Base-by-base conservation (phyloP, 2,797 vertebrate species). In the Morelia viridis region DNA sequence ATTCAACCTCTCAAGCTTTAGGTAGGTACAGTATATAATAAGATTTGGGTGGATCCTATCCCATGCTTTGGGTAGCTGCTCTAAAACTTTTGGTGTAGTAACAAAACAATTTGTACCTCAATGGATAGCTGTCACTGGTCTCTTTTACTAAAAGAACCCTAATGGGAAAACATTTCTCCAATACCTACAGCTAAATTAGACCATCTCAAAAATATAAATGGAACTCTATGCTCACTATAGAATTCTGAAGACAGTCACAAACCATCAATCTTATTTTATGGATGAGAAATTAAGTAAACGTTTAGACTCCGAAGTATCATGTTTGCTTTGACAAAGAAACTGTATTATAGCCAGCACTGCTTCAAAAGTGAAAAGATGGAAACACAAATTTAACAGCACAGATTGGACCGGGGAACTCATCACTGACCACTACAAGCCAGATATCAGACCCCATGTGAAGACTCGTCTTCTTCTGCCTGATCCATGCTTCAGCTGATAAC, bases 241-340 rank as follows among this genome's bases (percentile, higher is more conserved):
- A 94, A 93, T 87, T 84, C 50, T 92, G 12, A 91, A 17, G 65
- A 94, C 95, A 91, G 92, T 87, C 94, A 85, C 94, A 62, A 93
- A 95, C 60, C 88, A 85, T 87, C 83, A 85, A 62, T 86, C 71
- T 85, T 26, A 11, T 57, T 13, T 85, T 95, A 89, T 90, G 50
- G 92, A 91, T 62, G 13, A 90, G 91, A 61, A 28, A 0, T 46
- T 95, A 90, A 92, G 5, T 83, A 92, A 95, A 92, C 53, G 26
- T 92, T 93, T 57, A 94, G 88, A 61, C 92, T 53, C 4, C n/a
- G 91, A 94, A 60, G 90, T 93, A 93, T 95, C 90, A 56, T 3
- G 26, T 35, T 71, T 41, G 31, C 9, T 64, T 88, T 90, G 61
- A 64, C 60, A 62, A 22, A 87, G 90, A 35, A n/a, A n/a, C 87